Conservation (phyloP, 1,140 invertebrate species). For the Lucilia cuprina region DNA sequence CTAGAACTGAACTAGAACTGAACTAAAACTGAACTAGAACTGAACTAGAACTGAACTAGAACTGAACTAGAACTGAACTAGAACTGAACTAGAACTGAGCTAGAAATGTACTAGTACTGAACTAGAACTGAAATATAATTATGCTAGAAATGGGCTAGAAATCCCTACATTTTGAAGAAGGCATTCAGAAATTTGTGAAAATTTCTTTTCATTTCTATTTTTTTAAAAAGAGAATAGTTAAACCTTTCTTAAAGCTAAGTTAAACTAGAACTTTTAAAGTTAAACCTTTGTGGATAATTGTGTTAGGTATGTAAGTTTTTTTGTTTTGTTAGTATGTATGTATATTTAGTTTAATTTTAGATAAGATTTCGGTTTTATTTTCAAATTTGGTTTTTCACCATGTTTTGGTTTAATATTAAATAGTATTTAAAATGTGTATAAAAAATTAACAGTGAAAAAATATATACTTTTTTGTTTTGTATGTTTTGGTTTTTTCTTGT, state of each 20-base stretch:
- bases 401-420: conserved; percentile 9
- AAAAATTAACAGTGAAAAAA: conserved; percentile 36
- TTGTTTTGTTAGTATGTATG: not conserved
- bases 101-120: too few relatives aligned
- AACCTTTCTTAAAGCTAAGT: not conserved
- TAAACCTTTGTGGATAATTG: not conserved
- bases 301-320: not conserved
- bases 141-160: too few relatives aligned
- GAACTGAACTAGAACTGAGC: too few relatives aligned
- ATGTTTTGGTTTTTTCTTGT: conserved; percentile 7
- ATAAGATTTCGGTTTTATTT: not conserved
- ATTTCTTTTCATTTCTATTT: too few relatives aligned
- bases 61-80: too few relatives aligned
- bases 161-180: too few relatives aligned
- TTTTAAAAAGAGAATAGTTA: not conserved
- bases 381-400: not conserved
- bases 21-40: too few relatives aligned
- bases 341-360: not conserved
- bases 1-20: too few relatives aligned
- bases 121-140: too few relatives aligned
- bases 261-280: not conserved
- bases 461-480: conserved; percentile 25
- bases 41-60: too few relatives aligned
- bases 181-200: too few relatives aligned
- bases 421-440: conserved; percentile 36